These are phyloP conservation scores for Pygocentrus nattereri DNA, from an alignment of 2,797 vertebrate genomes.

Conservation along the genomic window DNA sequence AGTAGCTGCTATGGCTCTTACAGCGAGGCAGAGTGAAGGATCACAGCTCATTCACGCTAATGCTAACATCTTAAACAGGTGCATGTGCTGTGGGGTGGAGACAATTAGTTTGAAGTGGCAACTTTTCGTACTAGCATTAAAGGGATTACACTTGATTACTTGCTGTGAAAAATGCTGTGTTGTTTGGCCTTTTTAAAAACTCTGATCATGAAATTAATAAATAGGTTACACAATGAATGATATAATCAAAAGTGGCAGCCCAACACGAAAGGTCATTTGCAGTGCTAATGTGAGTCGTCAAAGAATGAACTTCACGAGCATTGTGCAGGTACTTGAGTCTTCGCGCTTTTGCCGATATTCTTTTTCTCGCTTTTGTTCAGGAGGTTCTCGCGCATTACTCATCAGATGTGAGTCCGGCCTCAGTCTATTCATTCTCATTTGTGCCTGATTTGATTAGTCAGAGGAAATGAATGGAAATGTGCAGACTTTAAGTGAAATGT, in stretches of 20 bases:
- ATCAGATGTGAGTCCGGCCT: background rate
- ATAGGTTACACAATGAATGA: background rate
- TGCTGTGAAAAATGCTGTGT: background rate
- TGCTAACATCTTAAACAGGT: background rate
- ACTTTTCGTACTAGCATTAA: no score
- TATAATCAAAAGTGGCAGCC: background rate
- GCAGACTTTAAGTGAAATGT: conserved; percentile 47
- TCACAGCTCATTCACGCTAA: conserved; percentile 1
- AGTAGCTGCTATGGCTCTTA: background rate
- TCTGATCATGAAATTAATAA: background rate
- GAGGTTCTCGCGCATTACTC: background rate
- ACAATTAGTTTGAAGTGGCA: background rate
- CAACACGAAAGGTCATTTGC: background rate
- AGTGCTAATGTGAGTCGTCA: background rate
- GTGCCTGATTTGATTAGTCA: conserved; percentile 43
- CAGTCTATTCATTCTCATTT: conserved; percentile 17
- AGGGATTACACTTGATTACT: no score
- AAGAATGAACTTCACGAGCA: background rate
- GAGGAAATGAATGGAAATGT: conserved; percentile 36
- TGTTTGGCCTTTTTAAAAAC: background rate
- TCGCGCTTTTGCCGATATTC: background rate
- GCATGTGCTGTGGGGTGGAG: background rate
- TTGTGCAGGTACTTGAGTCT: background rate
- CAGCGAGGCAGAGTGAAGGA: background rate
- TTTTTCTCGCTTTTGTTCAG: background rate